These are phyloP conservation scores for Morpho deidamia DNA, from an alignment of 2,888 invertebrate genomes.

Conservation along the genomic window DNA sequence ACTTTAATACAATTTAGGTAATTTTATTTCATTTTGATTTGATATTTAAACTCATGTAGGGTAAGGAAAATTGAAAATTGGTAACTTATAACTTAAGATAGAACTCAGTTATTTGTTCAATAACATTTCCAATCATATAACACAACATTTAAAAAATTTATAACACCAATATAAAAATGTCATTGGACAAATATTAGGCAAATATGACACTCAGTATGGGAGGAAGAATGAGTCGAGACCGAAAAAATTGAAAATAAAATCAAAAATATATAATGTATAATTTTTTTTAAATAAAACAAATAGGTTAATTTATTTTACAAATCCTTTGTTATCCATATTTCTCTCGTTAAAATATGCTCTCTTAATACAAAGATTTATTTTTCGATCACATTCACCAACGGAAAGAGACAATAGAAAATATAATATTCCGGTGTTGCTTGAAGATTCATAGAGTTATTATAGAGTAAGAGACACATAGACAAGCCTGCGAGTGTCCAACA, in stretches of 20 bases:
- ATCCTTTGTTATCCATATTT: conserved; percentile 77
- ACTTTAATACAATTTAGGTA: too few relatives aligned
- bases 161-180: too few relatives aligned
- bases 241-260: conserved; percentile 27
- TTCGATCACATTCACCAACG: conserved; percentile 69
- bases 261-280: conserved; percentile 38
- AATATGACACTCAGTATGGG: conserved; percentile 46
- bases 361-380: conserved; percentile 75
- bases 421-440: conserved; percentile 33
- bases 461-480: too few relatives aligned
- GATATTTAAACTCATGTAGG: too few relatives aligned
- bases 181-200: conserved; percentile 37
- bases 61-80: too few relatives aligned
- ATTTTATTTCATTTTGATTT: too few relatives aligned
- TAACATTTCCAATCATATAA: too few relatives aligned
- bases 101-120: too few relatives aligned
- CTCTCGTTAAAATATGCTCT: conserved; percentile 77
- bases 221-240: conserved; percentile 30
- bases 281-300: conserved; percentile 70
- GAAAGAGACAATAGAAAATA: conserved; percentile 55
- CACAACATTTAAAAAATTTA: too few relatives aligned
- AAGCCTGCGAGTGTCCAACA: not conserved
- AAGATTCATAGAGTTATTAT: too few relatives aligned
- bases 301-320: conserved; percentile 78
- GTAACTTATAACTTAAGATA: too few relatives aligned